phyloP scores from a whole-genome alignment of 2,113 vertebrate species.

The Talpa occidentalis region DNA sequence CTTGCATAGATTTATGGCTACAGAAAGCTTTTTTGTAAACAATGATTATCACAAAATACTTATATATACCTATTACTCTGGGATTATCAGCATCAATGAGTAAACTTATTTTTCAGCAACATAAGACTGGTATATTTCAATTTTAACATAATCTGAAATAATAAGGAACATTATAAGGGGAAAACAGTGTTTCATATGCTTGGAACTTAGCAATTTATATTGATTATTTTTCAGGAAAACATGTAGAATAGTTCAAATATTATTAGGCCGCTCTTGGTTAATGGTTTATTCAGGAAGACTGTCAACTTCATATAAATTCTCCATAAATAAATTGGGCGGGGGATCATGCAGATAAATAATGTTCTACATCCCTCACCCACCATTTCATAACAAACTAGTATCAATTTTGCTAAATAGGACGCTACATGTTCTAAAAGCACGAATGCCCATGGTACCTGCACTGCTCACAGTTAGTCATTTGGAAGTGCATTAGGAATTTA shows the following conservation, averaged over 20 bases:
- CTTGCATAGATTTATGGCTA: background rate
- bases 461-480: background rate
- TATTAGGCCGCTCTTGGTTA: background rate
- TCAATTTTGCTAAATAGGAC: background rate
- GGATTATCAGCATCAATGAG: conserved; percentile 37
- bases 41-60: conserved; percentile 7
- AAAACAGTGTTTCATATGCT: background rate
- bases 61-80: background rate
- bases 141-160: conserved; percentile 20
- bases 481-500: background rate
- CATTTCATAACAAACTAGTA: background rate
- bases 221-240: background rate
- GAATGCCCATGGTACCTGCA: background rate
- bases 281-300: background rate
- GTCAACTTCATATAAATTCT: background rate
- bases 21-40: background rate
- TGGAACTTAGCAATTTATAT: background rate
- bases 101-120: background rate
- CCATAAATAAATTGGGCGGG: background rate
- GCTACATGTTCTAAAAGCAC: background rate
- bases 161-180: background rate
- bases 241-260: background rate
- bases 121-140: background rate
- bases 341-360: background rate
- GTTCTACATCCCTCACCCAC: background rate